These are phyloP conservation scores for Andrena trimmerana DNA, from an alignment of 2,888 invertebrate genomes.

Conservation along the genomic window DNA sequence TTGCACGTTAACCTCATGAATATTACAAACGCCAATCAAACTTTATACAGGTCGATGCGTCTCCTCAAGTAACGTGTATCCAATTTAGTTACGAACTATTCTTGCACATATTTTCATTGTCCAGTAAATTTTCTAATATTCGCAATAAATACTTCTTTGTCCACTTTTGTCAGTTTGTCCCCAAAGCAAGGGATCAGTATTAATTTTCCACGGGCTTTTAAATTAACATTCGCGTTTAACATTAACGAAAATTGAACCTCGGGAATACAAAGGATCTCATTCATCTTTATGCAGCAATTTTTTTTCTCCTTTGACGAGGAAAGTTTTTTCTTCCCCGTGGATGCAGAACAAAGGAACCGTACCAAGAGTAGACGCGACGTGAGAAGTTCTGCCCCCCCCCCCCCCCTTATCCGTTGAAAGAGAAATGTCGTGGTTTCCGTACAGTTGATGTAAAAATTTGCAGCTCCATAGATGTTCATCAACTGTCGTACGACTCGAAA, in stretches of 20 bases:
- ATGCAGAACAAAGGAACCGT: not conserved
- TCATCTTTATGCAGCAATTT: slow-evolving; percentile 1
- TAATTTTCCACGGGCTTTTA: not conserved
- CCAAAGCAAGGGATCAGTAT: not conserved
- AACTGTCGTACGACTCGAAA: not conserved
- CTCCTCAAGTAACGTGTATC: too few relatives aligned
- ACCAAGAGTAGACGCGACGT: not conserved
- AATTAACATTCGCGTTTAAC: slow-evolving; percentile 25
- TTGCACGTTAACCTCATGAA: too few relatives aligned
- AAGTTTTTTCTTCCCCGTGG: not conserved
- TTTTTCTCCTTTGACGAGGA: slow-evolving; percentile 1
- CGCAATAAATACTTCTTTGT: too few relatives aligned
- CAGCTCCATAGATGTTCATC: slow-evolving; percentile 30
- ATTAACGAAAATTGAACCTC: slow-evolving; percentile 29
- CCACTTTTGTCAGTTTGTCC: too few relatives aligned
- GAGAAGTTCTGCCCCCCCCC: not conserved
- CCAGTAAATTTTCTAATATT: too few relatives aligned
- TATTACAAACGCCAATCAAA: too few relatives aligned
- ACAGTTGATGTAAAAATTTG: slow-evolving; percentile 25
- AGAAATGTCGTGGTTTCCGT: slow-evolving; percentile 14
- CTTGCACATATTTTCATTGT: too few relatives aligned
- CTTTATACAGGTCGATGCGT: too few relatives aligned
- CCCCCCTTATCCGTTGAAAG: not conserved
- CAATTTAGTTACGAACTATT: too few relatives aligned
- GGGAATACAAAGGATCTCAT: slow-evolving; percentile 12